Evolutionary conservation across 1,140 invertebrate species (phyloP), one percentile per base, ranked within the genome.

Genomic region (Parasteatoda tepidariorum): DNA sequence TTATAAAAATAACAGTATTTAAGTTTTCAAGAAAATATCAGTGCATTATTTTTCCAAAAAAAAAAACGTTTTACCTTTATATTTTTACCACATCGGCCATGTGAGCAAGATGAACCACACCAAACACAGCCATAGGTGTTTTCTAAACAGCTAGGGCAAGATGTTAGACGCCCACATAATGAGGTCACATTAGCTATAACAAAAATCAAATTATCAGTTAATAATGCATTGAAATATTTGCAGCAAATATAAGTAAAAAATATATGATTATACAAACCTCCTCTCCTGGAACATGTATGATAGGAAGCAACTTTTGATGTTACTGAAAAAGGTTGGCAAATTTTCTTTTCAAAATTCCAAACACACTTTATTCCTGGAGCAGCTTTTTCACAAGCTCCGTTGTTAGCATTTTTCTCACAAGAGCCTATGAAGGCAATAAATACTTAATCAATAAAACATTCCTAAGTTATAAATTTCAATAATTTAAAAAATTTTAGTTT

Each of bases 101-200:
- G 78, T 18, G 87, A 87, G 86, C 91, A 92, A n/a, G 86, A 86
- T 62, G 88, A 87, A 30, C 89, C 88, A 88, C 95, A 96, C 94
- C 95, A 97, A 0, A 94, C 92, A 89, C 95, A 97, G 24, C 92
- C 91, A 64, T 92, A 93, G 3, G 92, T 93, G 2, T 93, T 95
- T 74, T 94, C 92, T 1, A 95, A 91, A 86, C 95, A 96, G 3
- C 93, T 92, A 0, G 92, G 89, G 88, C 95, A 96, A 81, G 93
- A 93, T 18, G 89, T 91, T 33, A 93, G 89, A 26, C 91, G 90
- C 70, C 92, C 90, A 88, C 94, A 95, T 22, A 87, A 66, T 22
- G 81, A 84, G 31, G 85, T 86, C 26, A 86, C 67, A 82, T 86
- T 86, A 33, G 83, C 70, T 73, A 75, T 31, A 66, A 55, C 30